Percentiles rank a stretch among this genome's conserved stretches.
phyloP scores from a whole-genome alignment of 2,113 vertebrate species.

The Hypocryptadius cinnamomeus region DNA sequence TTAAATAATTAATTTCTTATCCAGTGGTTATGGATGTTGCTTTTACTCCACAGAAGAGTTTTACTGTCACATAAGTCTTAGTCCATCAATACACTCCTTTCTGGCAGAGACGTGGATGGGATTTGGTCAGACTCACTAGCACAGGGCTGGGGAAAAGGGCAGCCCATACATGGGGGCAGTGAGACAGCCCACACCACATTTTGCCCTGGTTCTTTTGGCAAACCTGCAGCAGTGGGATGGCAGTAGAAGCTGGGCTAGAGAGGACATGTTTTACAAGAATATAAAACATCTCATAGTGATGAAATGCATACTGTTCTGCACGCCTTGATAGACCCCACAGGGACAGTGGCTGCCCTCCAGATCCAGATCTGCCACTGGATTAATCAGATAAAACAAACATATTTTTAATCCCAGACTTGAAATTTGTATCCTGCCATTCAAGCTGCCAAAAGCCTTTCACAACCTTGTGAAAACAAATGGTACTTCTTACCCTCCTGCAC shows the following conservation, averaged over 20 bases:
- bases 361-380: neutral
- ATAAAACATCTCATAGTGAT: neutral
- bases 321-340: rapidly evolving
- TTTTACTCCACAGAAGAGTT: neutral
- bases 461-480: neutral
- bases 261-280: neutral
- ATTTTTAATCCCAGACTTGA: neutral
- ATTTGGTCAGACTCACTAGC: neutral
- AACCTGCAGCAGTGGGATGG: neutral
- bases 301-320: neutral
- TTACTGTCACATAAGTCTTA: neutral
- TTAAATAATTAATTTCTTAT: neutral
- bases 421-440: neutral
- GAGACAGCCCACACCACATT: neutral
- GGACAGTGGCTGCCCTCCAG: neutral
- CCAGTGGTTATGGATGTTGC: neutral
- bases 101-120: neutral
- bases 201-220: neutral
- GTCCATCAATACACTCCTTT: neutral
- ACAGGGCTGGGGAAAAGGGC: neutral
- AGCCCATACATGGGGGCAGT: neutral
- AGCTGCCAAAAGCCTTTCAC: neutral
- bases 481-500: neutral
- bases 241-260: neutral
- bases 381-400: neutral